Base-by-base conservation (phyloP, 2,888 invertebrate genomes). In the Andrena chrysosceles region DNA sequence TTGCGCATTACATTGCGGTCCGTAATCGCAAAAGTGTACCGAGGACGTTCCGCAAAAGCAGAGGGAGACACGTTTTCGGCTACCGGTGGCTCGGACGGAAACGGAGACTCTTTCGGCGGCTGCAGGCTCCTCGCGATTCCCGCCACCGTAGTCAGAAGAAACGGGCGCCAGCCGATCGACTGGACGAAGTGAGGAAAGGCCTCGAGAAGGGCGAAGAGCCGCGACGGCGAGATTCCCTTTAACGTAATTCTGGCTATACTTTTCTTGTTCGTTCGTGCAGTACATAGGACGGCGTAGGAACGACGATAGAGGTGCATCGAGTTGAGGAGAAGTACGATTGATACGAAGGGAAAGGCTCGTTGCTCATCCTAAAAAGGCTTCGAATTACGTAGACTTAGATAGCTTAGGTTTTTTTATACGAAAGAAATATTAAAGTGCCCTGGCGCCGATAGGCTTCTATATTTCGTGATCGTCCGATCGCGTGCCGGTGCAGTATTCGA, bases 1-100 rank as follows among this genome's bases (percentile, higher is more conserved):
- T 91, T 91, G 85, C 81, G 86, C 85, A 83, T 93, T 92, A 93
- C 91, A 87, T 88, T 89, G 92, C 93, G 92, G 92, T 93, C 91
- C 73, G 91, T 93, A 92, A 91, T 89, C 86, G 83, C 83, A 91
- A 92, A 89, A 92, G 88, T 90, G 89, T 91, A 91, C 84, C 89
- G 83, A 75, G 76, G 67, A 35, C 29, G 59, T 74, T 52, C 26
- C 62, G 16, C n/a, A 29, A 48, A 26, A 26, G 20, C 7, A 33
- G 20, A 7, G 59, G 52, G 52, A 59, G 26, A 31, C 42, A 54
- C n/a, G 31, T 35, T 56, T 16, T 59, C 20, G 20, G 10, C 16
- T 20, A 13, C 23, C 8, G 48, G 54, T 23, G 54, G 52, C 49
- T 56, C 13, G 48, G 26, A 42, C 31, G 26, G 54, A 26, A 13